Percentiles rank a stretch among this genome's conserved stretches.
These are phyloP conservation scores for Sinocyclocheilus anophthalmus DNA, from an alignment of 2,113 vertebrate species.

Conservation along the genomic window DNA sequence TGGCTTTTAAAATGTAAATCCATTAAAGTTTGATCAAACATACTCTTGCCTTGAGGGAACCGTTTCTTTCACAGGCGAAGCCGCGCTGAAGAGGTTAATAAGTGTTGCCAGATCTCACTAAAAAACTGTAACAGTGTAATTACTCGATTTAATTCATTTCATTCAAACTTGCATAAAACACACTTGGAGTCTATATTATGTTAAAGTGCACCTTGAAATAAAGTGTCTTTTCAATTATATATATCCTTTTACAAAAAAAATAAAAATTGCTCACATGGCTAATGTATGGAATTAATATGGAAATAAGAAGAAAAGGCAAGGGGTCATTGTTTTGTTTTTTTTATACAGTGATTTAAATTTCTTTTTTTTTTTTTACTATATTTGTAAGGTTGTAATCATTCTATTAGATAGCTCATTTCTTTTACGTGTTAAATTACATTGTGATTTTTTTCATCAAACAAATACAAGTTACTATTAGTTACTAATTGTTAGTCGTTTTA, in stretches of 20 bases:
- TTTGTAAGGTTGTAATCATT: not conserved
- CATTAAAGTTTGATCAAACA: conserved; percentile 29
- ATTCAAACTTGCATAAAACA: not conserved
- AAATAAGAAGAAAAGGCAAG: not conserved
- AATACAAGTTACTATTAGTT: not conserved
- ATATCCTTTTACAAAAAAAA: not conserved
- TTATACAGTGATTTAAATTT: not conserved
- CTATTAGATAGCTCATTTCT: not conserved
- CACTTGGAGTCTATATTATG: not conserved
- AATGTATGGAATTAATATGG: not conserved
- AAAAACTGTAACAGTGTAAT: not conserved
- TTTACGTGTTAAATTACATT: not conserved
- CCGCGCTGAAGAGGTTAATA: not conserved
- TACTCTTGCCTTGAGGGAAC: conserved; percentile 17
- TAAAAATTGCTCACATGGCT: not conserved
- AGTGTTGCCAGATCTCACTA: not conserved
- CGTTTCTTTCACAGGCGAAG: not conserved
- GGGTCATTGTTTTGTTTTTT: not conserved
- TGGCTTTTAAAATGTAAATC: conserved; percentile 11
- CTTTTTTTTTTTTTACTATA: not conserved
- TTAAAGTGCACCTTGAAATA: not conserved
- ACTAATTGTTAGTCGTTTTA: not conserved
- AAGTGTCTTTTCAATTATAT: not conserved
- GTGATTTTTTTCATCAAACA: not conserved
- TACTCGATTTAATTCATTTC: not conserved